Conservation (phyloP, 2,797 vertebrate species). For the Phyllotis vaccarum region DNA sequence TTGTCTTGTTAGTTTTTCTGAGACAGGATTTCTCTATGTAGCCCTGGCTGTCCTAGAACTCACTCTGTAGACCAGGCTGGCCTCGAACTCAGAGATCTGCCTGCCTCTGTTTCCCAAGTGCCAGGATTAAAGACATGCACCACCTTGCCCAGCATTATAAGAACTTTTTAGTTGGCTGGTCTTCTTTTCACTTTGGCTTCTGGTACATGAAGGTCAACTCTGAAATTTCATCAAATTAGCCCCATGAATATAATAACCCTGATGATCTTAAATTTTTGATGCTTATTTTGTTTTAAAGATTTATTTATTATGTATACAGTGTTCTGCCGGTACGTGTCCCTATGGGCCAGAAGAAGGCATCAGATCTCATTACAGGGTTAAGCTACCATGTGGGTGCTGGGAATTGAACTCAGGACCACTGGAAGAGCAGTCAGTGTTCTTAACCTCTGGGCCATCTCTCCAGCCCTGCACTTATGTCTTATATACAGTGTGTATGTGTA, state of each 20-base stretch:
- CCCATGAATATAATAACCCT: background rate
- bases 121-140: background rate
- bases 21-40: background rate
- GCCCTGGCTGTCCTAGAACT: background rate
- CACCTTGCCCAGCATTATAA: background rate
- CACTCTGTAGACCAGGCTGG: background rate
- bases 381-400: too few species aligned
- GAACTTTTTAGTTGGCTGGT: background rate
- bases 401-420: too few species aligned
- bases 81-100: background rate
- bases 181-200: slow-evolving; percentile 27
- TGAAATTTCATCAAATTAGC: background rate
- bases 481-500: background rate
- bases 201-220: background rate
- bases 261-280: background rate
- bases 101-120: background rate
- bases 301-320: too few species aligned
- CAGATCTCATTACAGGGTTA: too few species aligned
- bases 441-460: too few species aligned
- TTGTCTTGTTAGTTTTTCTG: background rate
- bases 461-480: background rate
- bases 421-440: too few species aligned
- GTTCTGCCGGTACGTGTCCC: too few species aligned
- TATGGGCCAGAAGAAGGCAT: too few species aligned
- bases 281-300: too few species aligned